Evolutionary conservation across 2,797 vertebrate species (phyloP).

Genomic region (Gallirallus australis): DNA sequence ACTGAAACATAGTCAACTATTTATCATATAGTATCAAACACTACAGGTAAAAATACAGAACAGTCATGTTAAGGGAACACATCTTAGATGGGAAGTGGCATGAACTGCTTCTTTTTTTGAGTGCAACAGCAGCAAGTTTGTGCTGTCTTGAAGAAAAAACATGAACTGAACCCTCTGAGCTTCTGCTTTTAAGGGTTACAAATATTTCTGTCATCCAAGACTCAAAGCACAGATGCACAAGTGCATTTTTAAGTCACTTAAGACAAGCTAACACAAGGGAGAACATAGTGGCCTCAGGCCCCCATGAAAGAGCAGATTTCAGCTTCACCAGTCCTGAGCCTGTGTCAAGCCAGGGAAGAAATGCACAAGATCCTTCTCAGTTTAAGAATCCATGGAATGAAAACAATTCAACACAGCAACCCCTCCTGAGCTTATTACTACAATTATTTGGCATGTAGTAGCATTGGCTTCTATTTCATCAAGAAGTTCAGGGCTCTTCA

Average conservation of each 20-base stretch:
- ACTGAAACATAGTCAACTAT: not conserved
- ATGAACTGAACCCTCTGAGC: not conserved
- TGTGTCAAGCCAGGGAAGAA: not conserved
- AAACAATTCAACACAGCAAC: not conserved
- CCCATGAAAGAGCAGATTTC: not conserved
- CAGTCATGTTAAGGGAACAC: not conserved
- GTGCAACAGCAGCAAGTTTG: not conserved
- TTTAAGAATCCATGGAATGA: slow-evolving; percentile 36
- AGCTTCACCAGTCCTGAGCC: not conserved
- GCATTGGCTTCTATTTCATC: not conserved
- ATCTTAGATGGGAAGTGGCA: not conserved
- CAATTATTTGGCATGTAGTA: not conserved
- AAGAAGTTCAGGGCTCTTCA: not conserved
- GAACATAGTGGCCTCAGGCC: not conserved
- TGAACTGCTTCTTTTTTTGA: not conserved
- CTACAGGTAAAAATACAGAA: not conserved
- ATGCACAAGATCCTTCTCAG: not conserved
- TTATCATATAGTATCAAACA: not conserved
- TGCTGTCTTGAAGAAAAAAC: not conserved
- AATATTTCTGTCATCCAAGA: not conserved
- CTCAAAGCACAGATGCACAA: not conserved
- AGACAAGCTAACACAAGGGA: not conserved
- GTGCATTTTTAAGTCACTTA: not conserved
- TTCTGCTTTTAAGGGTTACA: not conserved
- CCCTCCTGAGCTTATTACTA: not conserved